phyloP scores from a whole-genome alignment of 2,888 invertebrate species.

The Trichopoda pennipes region DNA sequence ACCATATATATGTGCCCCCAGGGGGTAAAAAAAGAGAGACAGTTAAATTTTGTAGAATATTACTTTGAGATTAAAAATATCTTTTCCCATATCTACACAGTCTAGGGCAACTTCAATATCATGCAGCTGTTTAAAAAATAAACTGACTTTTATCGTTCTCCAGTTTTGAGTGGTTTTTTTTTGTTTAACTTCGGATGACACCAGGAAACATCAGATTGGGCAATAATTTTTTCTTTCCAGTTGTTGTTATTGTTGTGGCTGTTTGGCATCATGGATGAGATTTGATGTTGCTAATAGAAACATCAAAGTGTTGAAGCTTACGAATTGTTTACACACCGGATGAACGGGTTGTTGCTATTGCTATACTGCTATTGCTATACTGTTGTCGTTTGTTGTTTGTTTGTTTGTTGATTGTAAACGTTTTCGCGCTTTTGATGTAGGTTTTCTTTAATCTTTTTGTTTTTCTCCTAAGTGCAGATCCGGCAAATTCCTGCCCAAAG shows the following conservation, averaged over 20 bases:
- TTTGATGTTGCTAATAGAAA: constrained; percentile 68
- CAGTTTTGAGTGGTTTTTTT: constrained; percentile 27
- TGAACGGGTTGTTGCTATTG: constrained; percentile 69
- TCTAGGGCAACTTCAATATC: constrained; percentile 5
- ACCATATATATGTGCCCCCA: too few species aligned
- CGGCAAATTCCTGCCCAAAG: constrained; percentile 1
- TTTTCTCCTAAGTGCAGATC: background rate
- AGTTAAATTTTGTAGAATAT: too few species aligned
- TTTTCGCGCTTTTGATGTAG: constrained; percentile 55
- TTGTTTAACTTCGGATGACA: constrained; percentile 74
- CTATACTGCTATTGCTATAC: constrained; percentile 19
- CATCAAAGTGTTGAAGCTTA: constrained; percentile 79
- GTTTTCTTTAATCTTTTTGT: constrained; percentile 11
- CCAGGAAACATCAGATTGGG: constrained; percentile 72
- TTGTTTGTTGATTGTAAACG: constrained; percentile 25
- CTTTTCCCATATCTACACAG: background rate
- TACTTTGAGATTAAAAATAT: too few species aligned
- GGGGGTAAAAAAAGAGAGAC: too few species aligned
- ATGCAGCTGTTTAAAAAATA: background rate
- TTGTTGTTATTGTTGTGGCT: constrained; percentile 17
- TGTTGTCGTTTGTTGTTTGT: constrained; percentile 30
- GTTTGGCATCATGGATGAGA: constrained; percentile 16
- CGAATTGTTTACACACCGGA: constrained; percentile 78
- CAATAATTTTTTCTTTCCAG: constrained; percentile 43
- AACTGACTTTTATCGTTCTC: background rate